Percentiles rank a stretch among this genome's conserved stretches.
Evolutionary conservation across 1,140 invertebrate species (phyloP).

Genomic region (Leptonema lineaticorne): DNA sequence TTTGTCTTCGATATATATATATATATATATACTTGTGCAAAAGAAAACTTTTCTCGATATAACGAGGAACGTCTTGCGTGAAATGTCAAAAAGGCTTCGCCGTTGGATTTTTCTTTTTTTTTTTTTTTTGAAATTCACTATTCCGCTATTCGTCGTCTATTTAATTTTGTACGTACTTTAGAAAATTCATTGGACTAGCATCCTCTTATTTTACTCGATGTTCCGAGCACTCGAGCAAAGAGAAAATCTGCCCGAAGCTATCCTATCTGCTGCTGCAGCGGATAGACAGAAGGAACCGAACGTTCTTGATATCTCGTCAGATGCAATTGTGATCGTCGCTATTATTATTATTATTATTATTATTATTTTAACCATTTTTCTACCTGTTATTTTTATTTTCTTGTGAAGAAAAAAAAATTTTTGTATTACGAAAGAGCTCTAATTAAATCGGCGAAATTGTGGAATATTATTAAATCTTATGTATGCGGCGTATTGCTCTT

Average conservation of each 20-base stretch:
- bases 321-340: constrained; percentile 5
- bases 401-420: constrained; percentile 7
- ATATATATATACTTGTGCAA: background rate
- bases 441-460: constrained; percentile 24
- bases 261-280: background rate
- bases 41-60: background rate
- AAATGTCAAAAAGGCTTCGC: constrained; percentile 12
- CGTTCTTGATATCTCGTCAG: constrained; percentile 5
- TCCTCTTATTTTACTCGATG: constrained; percentile 9
- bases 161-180: background rate
- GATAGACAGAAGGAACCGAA: too few relatives aligned
- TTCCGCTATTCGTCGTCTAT: too few relatives aligned
- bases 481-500: background rate
- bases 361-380: too few relatives aligned
- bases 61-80: background rate
- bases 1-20: background rate
- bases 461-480: background rate
- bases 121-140: background rate
- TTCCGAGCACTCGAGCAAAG: background rate
- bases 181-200: background rate
- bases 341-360: too few relatives aligned
- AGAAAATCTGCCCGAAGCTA: constrained; percentile 10
- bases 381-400: background rate
- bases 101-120: background rate
- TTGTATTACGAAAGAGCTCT: constrained; percentile 13